phyloP scores from a whole-genome alignment of 2,888 invertebrate genomes.

The Caenorhabditis japonica region DNA sequence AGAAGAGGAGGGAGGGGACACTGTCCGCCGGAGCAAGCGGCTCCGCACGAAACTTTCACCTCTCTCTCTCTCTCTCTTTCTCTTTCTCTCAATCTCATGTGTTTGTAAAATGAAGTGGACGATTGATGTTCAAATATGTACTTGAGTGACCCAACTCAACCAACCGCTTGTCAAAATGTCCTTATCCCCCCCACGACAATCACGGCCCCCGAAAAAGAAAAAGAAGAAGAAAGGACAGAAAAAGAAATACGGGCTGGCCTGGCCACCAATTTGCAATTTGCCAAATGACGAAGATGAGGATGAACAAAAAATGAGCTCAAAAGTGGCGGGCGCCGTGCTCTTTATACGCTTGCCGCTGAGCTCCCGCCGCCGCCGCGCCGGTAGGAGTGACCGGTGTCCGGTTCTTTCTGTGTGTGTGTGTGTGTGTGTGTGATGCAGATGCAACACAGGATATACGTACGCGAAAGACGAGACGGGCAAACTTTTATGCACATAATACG shows the following conservation, averaged over 20 bases:
- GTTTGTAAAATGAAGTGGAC: conserved; percentile 55
- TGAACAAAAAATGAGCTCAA: conserved; percentile 29
- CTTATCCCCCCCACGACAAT: conserved; percentile 15
- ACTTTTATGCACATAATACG: conserved; percentile 41
- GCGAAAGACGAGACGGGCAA: conserved; percentile 36
- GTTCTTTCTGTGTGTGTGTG: conserved; percentile 17
- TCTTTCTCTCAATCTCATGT: conserved; percentile 24
- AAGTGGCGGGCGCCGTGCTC: conserved; percentile 37
- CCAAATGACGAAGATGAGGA: too few relatives aligned
- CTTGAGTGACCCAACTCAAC: conserved; percentile 36
- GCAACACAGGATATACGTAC: too few relatives aligned
- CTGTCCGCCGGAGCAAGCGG: too few relatives aligned
- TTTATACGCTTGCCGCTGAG: conserved; percentile 38
- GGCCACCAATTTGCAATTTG: too few relatives aligned
- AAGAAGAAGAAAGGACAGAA: background rate
- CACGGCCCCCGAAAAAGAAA: background rate
- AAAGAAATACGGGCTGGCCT: too few relatives aligned
- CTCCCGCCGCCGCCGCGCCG: conserved; percentile 20
- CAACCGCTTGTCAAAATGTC: conserved; percentile 47
- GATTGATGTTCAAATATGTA: conserved; percentile 55
- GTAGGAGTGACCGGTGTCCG: too few relatives aligned
- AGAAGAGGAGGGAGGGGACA: conserved; percentile 21
- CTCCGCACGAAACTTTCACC: conserved; percentile 43
- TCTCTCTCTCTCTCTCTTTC: conserved; percentile 5
- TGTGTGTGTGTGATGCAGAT: conserved; percentile 27